Conservation (phyloP, 2,797 vertebrate genomes). For the Phoeniculus purpureus region DNA sequence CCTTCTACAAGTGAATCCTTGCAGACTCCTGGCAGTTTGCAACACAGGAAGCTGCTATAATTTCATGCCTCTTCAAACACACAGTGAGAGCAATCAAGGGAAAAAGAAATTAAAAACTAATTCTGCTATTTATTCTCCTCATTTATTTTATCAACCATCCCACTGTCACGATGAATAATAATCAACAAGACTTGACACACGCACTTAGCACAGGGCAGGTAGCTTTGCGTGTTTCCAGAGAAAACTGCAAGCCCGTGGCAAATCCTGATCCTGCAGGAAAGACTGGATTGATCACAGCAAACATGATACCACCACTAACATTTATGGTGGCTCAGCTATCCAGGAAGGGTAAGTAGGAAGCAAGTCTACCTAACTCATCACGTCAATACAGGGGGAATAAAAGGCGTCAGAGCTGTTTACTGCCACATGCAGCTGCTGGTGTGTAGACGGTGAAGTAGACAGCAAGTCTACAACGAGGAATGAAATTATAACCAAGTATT, state of each 20-base stretch:
- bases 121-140: conserved; percentile 76
- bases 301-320: neutral
- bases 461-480: neutral
- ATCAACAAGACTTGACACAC: conserved; percentile 67
- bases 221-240: conserved; percentile 24
- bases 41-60: conserved; percentile 58
- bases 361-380: conserved; percentile 15
- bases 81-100: conserved; percentile 75
- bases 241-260: conserved; percentile 45
- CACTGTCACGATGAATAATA: conserved; percentile 74
- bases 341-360: neutral
- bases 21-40: conserved; percentile 50
- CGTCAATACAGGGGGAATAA: neutral
- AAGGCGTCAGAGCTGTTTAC: neutral
- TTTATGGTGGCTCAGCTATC: conserved; percentile 20
- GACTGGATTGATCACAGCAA: conserved; percentile 51
- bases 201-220: conserved; percentile 39
- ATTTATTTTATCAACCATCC: conserved; percentile 78
- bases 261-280: conserved; percentile 17
- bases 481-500: conserved; percentile 33
- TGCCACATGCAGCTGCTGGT: neutral
- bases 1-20: conserved; percentile 33
- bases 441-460: neutral
- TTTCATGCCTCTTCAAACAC: conserved; percentile 77
- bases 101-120: conserved; percentile 80